phyloP scores from a whole-genome alignment of 1,140 invertebrate genomes.

The Nomia melanderi region DNA sequence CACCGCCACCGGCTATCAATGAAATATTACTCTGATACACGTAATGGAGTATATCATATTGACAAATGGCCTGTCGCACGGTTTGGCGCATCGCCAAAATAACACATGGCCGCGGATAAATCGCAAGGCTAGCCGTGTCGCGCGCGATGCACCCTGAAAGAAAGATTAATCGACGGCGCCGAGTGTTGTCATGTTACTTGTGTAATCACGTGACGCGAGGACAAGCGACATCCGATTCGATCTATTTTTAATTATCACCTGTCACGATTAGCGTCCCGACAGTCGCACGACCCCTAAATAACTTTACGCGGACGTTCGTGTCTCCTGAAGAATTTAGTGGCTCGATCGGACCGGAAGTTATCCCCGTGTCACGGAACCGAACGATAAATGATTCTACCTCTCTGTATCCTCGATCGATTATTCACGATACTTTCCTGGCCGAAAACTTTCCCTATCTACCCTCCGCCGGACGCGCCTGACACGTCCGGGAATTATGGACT shows the following conservation, averaged over 20 bases:
- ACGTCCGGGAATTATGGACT: not conserved
- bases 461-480: not conserved
- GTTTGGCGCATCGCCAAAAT: slow-evolving; percentile 17
- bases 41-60: not conserved
- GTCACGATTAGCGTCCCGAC: not conserved
- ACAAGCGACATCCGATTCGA: not conserved
- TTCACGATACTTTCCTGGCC: not conserved
- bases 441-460: not conserved
- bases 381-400: slow-evolving; percentile 8
- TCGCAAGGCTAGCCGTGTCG: slow-evolving; percentile 11
- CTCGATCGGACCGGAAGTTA: not conserved
- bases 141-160: slow-evolving; percentile 3
- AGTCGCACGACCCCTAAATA: too few species aligned
- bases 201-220: not conserved
- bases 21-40: slow-evolving; percentile 1
- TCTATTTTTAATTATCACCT: not conserved
- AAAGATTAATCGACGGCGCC: slow-evolving; percentile 21
- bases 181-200: not conserved
- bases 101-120: slow-evolving; percentile 7
- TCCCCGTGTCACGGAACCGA: not conserved
- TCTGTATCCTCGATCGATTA: not conserved
- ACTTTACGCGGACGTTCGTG: not conserved
- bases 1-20: not conserved
- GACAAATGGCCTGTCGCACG: not conserved
- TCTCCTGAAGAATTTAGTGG: not conserved